phyloP scores from a whole-genome alignment of 2,797 vertebrate species.

The Catamblyrhynchus diadema region DNA sequence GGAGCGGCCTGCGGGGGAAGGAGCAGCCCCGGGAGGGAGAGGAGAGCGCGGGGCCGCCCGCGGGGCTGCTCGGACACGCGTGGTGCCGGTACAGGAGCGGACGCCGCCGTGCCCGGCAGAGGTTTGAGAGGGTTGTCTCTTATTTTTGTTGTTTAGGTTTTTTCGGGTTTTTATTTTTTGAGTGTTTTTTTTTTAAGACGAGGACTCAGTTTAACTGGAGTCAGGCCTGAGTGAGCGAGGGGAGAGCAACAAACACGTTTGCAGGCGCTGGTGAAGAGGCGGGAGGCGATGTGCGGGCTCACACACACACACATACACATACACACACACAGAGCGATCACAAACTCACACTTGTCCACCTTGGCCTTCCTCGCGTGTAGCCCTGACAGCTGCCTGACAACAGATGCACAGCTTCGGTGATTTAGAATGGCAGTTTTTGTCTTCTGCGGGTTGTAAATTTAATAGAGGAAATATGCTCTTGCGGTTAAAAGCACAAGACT shows the following conservation, averaged over 20 bases:
- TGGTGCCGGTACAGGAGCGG: not conserved
- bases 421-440: not conserved
- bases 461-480: conserved; percentile 36
- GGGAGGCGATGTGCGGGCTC: not conserved
- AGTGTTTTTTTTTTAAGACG: no score
- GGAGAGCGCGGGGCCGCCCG: not conserved
- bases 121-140: not conserved
- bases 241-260: not conserved
- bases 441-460: conserved; percentile 16
- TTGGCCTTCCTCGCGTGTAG: not conserved
- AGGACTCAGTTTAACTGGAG: not conserved
- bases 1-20: not conserved
- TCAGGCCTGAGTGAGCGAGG: not conserved
- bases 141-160: rapidly evolving
- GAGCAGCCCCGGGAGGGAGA: not conserved
- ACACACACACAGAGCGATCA: not conserved
- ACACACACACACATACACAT: not conserved
- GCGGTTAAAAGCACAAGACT: conserved; percentile 57
- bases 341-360: not conserved
- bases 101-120: not conserved
- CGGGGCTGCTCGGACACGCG: not conserved
- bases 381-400: not conserved
- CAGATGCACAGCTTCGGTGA: not conserved
- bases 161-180: not conserved
- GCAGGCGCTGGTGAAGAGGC: not conserved